Evolutionary conservation across 1,140 invertebrate species (phyloP), one percentile per base, ranked within the genome.

Genomic region (Drosophila albomicans): DNA sequence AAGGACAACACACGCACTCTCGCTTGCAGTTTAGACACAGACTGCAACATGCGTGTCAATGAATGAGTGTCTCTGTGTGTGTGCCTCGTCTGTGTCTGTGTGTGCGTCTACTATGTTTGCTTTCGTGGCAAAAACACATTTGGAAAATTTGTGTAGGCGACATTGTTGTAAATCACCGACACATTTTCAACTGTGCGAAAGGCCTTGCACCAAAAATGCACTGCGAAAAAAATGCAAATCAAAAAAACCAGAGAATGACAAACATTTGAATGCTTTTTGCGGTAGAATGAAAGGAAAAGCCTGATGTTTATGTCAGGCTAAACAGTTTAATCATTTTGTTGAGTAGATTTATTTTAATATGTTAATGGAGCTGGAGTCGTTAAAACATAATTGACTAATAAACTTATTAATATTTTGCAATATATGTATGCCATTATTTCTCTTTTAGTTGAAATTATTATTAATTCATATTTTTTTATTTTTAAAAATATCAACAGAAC

Each of bases 121-220:
- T 65, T 85, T 88, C 85, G 81, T 81, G 85, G 85, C 85, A 78
- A 89, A 88, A 89, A 88, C 84, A 89, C 84, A 88, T 88, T 88
- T 89, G 81, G 85, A 81, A 88, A 88, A 88, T 89, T 88, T 88
- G 85, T 85, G 85, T 85, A 88, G 85, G 85, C 81, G 81, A 85
- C 85, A 88, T 85, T 88, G 81, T 89, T 88, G 85, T 88, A 88
- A 88, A 88, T 89, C 78, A 88, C 84, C 80, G 70, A 88, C 84
- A 88, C 85, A 89, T 89, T 87, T 88, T 88, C 72, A 79, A 74
- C 69, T 64, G 65, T 56, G 57, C 56, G 49, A 69, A 69, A 61
- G 71, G 71, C 57, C 11, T 20, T 43, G 51, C 58, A 57, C 82
- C 66, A 59, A 63, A 57, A 32, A 54, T 56, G 43, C 64, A 67